Evolutionary conservation across 2,888 invertebrate genomes (phyloP).

Genomic region (Cephalotes varians): DNA sequence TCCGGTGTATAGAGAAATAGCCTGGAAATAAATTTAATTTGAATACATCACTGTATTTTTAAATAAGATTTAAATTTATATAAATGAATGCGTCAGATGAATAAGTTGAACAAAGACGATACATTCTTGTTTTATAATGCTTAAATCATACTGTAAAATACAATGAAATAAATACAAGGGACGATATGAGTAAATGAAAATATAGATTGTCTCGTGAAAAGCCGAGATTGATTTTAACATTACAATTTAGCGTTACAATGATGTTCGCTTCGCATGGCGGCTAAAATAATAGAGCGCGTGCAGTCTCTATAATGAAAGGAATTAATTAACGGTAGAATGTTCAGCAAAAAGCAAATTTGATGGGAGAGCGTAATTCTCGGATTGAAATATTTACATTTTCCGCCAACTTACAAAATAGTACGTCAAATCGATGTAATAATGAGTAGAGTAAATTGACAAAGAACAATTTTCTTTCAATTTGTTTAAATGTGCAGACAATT

Average conservation of each 20-base stretch:
- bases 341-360: constrained; percentile 41
- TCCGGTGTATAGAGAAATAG: not conserved
- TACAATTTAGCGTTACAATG: constrained; percentile 31
- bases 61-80: constrained; percentile 1
- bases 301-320: constrained; percentile 42
- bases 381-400: constrained; percentile 46
- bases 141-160: constrained; percentile 9
- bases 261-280: not conserved
- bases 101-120: not conserved
- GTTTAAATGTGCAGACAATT: constrained; percentile 34
- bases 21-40: not conserved
- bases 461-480: constrained; percentile 19
- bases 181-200: constrained; percentile 15
- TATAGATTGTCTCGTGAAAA: constrained; percentile 22
- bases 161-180: constrained; percentile 28
- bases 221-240: constrained; percentile 25
- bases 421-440: constrained; percentile 19
- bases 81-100: not conserved
- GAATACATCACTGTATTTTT: not conserved
- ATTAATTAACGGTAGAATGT: constrained; percentile 45
- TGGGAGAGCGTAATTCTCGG: constrained; percentile 12
- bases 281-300: constrained; percentile 44
- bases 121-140: not conserved
- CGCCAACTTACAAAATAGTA: constrained; percentile 38
- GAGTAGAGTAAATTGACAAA: constrained; percentile 21